A percentile compares a stretch with the other conserved stretches of the same genome.
Conservation (phyloP, 1,140 invertebrate genomes). For the Rhagoletis pomonella region DNA sequence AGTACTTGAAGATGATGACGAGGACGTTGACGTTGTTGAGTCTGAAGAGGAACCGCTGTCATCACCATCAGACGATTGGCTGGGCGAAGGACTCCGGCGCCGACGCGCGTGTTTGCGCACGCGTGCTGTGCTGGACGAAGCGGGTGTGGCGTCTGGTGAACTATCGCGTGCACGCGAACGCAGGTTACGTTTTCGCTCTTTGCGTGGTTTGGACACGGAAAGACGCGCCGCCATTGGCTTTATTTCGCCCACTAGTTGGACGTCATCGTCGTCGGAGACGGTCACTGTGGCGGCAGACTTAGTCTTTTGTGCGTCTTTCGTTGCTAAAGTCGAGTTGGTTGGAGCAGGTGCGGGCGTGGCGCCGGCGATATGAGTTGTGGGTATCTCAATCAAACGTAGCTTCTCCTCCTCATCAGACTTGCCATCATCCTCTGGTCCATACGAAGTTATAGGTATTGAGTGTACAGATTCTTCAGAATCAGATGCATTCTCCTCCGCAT, state of each 20-base stretch:
- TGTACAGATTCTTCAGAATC: constrained; percentile 67
- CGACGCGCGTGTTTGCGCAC: neutral
- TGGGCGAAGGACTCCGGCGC: neutral
- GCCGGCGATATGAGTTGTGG: constrained; percentile 29
- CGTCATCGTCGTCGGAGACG: constrained; percentile 70
- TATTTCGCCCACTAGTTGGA: constrained; percentile 63
- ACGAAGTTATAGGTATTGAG: constrained; percentile 72
- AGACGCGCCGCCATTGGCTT: neutral
- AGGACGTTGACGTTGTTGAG: neutral
- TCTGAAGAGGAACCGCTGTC: neutral
- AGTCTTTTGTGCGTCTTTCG: neutral
- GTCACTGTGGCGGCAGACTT: constrained; percentile 59
- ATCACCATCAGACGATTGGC: neutral
- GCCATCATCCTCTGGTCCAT: constrained; percentile 70
- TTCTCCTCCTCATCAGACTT: constrained; percentile 57
- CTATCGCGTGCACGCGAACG: constrained; percentile 55
- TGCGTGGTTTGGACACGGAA: neutral
- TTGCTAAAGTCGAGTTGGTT: neutral
- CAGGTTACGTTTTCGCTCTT: constrained; percentile 21
- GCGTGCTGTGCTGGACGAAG: neutral
- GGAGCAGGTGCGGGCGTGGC: neutral
- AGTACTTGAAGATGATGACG: neutral
- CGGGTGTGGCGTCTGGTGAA: constrained; percentile 9
- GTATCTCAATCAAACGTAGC: constrained; percentile 17
- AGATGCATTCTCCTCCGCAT: constrained; percentile 1